Base-by-base conservation (phyloP, 1,140 invertebrate genomes). In the Orussus abietinus region DNA sequence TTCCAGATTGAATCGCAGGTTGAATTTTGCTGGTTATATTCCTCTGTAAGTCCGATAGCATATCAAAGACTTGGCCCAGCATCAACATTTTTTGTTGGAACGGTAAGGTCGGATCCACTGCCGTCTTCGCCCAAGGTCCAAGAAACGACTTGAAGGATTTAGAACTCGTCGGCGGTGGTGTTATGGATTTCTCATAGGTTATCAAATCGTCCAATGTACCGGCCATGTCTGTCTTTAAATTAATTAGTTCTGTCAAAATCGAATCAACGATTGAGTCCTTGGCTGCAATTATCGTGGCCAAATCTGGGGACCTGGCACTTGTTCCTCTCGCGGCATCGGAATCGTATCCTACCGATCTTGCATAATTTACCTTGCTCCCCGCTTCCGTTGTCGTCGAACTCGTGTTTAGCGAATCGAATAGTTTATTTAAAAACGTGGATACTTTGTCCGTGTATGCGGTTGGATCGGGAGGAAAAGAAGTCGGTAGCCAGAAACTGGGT, bases 51-150 rank as follows among this genome's bases (percentile, higher is more conserved):
- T 50, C 46, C 1, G 66, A 66, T 3, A 73, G 39, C 56, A 65
- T 69, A 31, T 73, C 70, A 25, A 73, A 73, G 2, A 72, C 64
- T 42, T 71, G 62, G 29, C 61, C 58, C 3, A 72, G 58, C 7
- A 60, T 42, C 5, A 38, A n/a, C 52, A 73, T 66, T 48, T 60
- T 61, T 34, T 71, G 64, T 26, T 70, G 53, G 22, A 64, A 71
- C 0, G 68, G 63, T 22, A 66, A 31, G 5, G 52, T 46, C 4
- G 57, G 47, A 37, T 69, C 66, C 0, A 41, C 13, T 5, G 60
- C 34, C 14, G 64, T 57, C 18, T 52, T 63, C 6, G 47, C 52
- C 53, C 46, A 64, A 4, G 50, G 41, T 32, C 51, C 39, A 10
- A 49, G 22, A 9, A 51, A 55, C 3, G 58, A 47, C 42, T 72